Base-by-base conservation (phyloP, 2,797 vertebrate species). In the Neosilurus hyrtlii region DNA sequence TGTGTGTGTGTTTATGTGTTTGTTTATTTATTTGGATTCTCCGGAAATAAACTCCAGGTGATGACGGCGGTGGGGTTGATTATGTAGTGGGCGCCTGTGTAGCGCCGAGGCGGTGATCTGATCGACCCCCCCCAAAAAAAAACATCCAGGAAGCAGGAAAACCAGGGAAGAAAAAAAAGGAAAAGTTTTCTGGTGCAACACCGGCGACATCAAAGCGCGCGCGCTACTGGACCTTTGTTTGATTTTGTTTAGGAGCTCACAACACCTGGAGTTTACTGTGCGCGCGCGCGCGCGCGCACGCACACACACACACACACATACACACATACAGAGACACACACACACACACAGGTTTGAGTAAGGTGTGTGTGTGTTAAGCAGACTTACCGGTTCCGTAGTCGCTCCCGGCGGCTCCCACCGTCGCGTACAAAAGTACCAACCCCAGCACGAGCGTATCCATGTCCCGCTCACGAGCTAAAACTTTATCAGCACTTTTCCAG, bases 371-470 rank as follows among this genome's bases (percentile, higher is more conserved):
- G 35, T 52, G 54, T 20, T 15, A 37, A 10, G 10, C 6, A 37
- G 56, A 88, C 89, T 88, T 86, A 90, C 90, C 90, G 80, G 89
- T 80, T 56, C 84, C 85, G 79, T 88, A 80, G 56, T 89, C 77
- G 26, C 18, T 26, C 24, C 49, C 62, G 24, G 77, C 18, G 87
- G 51, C 87, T 82, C 83, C 86, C 85, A 14, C 73, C 75, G 80
- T 80, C 18, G 18, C 85, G 75, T 5, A 73, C 68, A 88, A n/a
- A 62, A 90, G 80, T 18, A 89, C 11, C 18, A 83, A 49, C 26
- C 57, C 30, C 62, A 87, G 49, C 43, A 83, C 35, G 71, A 84
- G 54, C 75, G 59, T 80, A 77, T 89, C 86, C 90, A 91, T 91
- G 73, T 80, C 87, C 56, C 26, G 73, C 12, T 9, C 3, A 16